phyloP scores from a whole-genome alignment of 2,797 vertebrate genomes.

The Urocyon cinereoargenteus region DNA sequence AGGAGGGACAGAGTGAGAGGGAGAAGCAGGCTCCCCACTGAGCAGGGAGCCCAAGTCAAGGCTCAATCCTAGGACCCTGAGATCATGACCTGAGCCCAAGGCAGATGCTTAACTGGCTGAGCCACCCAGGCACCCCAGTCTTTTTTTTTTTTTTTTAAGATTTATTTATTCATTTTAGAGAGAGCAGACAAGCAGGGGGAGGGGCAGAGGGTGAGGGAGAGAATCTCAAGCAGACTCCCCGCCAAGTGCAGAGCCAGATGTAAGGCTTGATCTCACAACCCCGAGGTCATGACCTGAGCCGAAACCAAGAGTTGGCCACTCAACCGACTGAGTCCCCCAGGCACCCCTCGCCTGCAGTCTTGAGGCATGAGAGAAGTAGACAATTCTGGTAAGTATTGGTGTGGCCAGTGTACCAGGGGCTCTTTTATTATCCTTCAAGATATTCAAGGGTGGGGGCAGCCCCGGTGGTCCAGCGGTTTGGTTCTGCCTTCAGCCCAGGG shows the following conservation, averaged over 20 bases:
- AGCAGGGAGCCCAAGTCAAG: neutral
- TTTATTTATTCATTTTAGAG: neutral
- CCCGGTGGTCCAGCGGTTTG: too few species aligned
- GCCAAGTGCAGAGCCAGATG: neutral
- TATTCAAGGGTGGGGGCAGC: neutral
- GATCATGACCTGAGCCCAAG: neutral
- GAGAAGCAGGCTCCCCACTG: neutral
- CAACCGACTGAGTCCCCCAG: neutral
- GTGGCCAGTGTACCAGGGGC: fast-evolving
- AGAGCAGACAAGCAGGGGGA: neutral
- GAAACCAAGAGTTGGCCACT: neutral
- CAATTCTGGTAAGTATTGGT: fast-evolving
- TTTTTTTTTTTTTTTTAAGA: neutral
- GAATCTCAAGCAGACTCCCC: neutral
- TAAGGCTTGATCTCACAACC: neutral
- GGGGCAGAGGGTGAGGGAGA: neutral
- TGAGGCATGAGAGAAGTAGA: neutral
- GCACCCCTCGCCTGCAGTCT: neutral
- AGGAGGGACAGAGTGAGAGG: neutral
- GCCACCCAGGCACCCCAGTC: neutral
- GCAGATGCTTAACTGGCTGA: neutral
- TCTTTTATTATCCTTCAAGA: neutral
- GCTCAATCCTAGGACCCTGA: neutral
- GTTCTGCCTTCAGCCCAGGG: too few species aligned
- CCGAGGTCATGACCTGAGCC: neutral